Evolutionary conservation across 92 coral and sea anemone species (phyloP), one percentile per base, ranked within the genome.

Genomic region (Palythoa grandiflora): DNA sequence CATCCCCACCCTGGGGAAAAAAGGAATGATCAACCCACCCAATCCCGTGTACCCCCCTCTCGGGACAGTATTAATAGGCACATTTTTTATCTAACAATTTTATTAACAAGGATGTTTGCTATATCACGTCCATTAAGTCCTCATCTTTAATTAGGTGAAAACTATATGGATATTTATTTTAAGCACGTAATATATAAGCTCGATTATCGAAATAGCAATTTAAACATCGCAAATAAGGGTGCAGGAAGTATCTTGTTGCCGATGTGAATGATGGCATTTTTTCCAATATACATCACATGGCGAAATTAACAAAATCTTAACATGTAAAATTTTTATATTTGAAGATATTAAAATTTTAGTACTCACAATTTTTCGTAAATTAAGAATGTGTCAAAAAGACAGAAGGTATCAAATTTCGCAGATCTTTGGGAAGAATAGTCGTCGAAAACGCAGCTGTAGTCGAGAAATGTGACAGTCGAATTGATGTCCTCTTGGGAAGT

Each of bases 371-470:
- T 40, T 68, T 65, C 75, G 52, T 59, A 81, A 81, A 48, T 52
- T 20, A 81, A 81, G 86, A 81, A 81, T 60, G 74, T 48, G 65
- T 80, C 85, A 44, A 79, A 57, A 9, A 19, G 61, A 19, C 21
- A 19, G 55, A 36, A 68, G 73, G 75, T 44, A 65, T 81, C 86
- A 28, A 81, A 81, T 81, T 65, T 53, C 86, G 66, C 61, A 66
- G 86, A 66, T 63, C 37, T 52, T 66, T 66, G 75, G 86, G 76
- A 81, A 60, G 74, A 40, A 65, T 66, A 12, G 86, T 68, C 76
- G 66, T 71, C 86, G 84, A 81, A 81, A 81, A 37, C 60, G 75
- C 74, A 81, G 74, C 65, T 81, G 86, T 66, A 48, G 75, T 44
- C 55, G 75, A 66, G 75, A 63, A 79, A 80, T 77, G 63, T 65